Evolutionary conservation across 2,888 invertebrate genomes (phyloP).

Genomic region (Nephrotoma guestfalica): DNA sequence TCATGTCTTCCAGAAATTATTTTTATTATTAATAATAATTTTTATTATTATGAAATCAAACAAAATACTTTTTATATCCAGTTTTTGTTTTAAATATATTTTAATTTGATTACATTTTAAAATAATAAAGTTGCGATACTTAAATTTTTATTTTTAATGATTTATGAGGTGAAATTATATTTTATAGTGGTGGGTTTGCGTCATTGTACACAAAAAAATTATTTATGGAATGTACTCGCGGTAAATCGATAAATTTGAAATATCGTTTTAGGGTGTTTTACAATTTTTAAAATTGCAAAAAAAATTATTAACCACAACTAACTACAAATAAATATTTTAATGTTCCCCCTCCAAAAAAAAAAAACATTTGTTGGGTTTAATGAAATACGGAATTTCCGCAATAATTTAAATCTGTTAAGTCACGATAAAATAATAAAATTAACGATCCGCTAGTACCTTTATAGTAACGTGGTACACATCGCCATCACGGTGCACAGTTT

Average conservation of each 20-base stretch:
- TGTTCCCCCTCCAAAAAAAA: neutral
- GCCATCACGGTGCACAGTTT: neutral
- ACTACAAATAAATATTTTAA: neutral
- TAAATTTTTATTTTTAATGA: neutral
- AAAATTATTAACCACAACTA: neutral
- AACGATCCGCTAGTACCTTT: neutral
- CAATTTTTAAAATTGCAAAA: neutral
- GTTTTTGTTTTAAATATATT: neutral
- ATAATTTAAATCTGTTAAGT: neutral
- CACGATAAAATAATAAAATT: neutral
- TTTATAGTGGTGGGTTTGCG: neutral
- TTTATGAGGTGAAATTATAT: neutral
- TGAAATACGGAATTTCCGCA: neutral
- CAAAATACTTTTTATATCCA: neutral
- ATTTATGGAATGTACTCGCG: neutral
- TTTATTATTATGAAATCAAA: neutral
- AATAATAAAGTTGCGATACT: neutral
- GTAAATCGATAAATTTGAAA: neutral
- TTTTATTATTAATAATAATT: neutral
- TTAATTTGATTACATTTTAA: neutral
- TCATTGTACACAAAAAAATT: neutral
- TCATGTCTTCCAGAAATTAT: neutral
- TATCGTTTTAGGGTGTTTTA: neutral
- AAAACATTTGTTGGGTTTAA: neutral
- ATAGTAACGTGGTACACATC: neutral